Evolutionary conservation across 2,113 vertebrate species (phyloP).

Genomic region (Ptilonorhynchus violaceus): DNA sequence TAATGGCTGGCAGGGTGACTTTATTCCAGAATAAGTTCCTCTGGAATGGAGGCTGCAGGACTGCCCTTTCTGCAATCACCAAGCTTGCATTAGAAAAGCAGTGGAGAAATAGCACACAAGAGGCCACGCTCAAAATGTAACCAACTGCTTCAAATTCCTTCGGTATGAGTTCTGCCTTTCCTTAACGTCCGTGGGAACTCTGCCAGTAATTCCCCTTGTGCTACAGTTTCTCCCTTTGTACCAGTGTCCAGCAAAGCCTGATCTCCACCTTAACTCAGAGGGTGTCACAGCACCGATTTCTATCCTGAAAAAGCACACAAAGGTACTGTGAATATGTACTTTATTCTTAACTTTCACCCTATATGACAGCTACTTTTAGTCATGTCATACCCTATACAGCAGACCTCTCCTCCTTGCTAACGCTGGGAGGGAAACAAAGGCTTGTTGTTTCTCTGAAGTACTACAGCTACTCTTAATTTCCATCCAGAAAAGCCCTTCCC

Average conservation of each 20-base stretch:
- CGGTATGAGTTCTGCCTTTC: constrained; percentile 15
- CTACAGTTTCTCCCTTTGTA: neutral
- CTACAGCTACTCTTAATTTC: neutral
- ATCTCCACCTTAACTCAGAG: neutral
- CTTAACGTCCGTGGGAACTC: neutral
- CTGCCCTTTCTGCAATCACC: neutral
- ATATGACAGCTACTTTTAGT: neutral
- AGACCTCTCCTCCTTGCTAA: neutral
- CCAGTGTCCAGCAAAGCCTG: neutral
- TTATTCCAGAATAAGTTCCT: neutral
- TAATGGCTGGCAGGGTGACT: neutral
- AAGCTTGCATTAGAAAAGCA: neutral
- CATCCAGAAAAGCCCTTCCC: neutral
- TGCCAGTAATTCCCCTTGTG: neutral
- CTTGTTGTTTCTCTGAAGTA: neutral
- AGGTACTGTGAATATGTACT: neutral
- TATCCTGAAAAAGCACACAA: neutral
- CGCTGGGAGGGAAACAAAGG: neutral
- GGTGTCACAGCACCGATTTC: neutral
- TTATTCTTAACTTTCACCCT: neutral
- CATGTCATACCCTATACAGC: neutral
- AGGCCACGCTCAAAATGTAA: neutral
- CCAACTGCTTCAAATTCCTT: constrained; percentile 18
- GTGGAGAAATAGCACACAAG: neutral
- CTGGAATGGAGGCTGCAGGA: neutral